Conservation (phyloP, 2,888 invertebrate genomes). For the Orchesella flavescens region DNA sequence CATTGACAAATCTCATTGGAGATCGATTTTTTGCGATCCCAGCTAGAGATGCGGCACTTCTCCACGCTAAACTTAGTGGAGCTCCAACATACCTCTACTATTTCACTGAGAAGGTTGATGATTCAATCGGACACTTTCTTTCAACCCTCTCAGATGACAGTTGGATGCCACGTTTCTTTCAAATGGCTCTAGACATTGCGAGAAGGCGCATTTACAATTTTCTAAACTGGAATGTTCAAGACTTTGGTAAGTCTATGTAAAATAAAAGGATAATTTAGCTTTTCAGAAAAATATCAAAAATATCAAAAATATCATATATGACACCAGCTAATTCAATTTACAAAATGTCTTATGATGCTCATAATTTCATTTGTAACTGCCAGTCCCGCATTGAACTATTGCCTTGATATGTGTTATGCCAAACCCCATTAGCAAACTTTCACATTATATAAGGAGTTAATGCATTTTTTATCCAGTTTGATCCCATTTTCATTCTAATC, state of each 20-base stretch:
- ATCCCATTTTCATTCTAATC: not conserved
- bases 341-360: not conserved
- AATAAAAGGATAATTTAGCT: not conserved
- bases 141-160: conserved; percentile 16
- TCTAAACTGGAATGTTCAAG: not conserved
- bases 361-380: not conserved
- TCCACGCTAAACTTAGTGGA: conserved; percentile 42
- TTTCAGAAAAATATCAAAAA: not conserved
- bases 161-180: conserved; percentile 26
- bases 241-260: conserved; percentile 24
- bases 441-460: not conserved
- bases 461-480: not conserved
- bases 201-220: conserved; percentile 9
- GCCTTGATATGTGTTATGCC: no score
- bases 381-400: not conserved
- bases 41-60: conserved; percentile 47
- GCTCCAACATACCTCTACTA: conserved; percentile 61
- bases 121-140: conserved; percentile 49
- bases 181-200: not conserved
- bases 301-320: not conserved
- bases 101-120: conserved; percentile 45
- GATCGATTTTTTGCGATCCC: conserved; percentile 55
- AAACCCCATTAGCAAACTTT: no score
- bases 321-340: not conserved
- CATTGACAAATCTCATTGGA: conserved; percentile 54